Conservation (phyloP, 2,888 invertebrate species). For the Caradrina kadenii region DNA sequence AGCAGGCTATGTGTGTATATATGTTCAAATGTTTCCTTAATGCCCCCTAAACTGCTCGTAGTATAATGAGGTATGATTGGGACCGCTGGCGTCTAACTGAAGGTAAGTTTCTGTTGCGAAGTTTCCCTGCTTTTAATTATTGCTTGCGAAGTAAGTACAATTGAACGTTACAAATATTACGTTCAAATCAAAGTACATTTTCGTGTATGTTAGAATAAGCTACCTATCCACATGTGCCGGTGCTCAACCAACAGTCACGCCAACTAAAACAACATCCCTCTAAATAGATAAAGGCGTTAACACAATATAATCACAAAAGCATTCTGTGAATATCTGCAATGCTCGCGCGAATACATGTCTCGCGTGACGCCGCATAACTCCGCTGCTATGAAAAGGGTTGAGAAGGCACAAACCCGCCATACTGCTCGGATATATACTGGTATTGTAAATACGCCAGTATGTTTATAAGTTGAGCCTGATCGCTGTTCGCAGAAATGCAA, state of each 20-base stretch:
- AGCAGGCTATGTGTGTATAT: not conserved
- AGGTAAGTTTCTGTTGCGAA: conserved; percentile 5
- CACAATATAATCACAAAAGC: conserved; percentile 56
- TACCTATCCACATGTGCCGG: not conserved
- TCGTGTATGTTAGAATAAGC: too few relatives aligned
- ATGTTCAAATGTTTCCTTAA: too few relatives aligned
- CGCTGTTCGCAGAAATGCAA: conserved; percentile 2
- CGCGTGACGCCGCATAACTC: conserved; percentile 45
- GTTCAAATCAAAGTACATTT: too few relatives aligned
- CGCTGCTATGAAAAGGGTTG: conserved; percentile 41
- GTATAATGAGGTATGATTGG: too few relatives aligned
- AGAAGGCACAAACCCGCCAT: conserved; percentile 6
- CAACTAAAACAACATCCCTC: conserved; percentile 9
- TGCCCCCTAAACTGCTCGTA: too few relatives aligned
- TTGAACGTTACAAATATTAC: not conserved
- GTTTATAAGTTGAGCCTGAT: conserved; percentile 2
- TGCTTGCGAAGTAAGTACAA: not conserved
- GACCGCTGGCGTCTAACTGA: not conserved
- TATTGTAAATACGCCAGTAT: conserved; percentile 8
- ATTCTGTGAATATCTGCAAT: conserved; percentile 54
- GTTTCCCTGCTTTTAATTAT: not conserved
- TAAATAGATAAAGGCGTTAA: conserved; percentile 36
- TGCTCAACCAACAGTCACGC: not conserved
- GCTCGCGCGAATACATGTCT: conserved; percentile 43
- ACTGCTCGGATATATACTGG: conserved; percentile 8